Evolutionary conservation across 1,140 invertebrate species (phyloP), one percentile per base, ranked within the genome.

Genomic region (Bombus cullumanus): DNA sequence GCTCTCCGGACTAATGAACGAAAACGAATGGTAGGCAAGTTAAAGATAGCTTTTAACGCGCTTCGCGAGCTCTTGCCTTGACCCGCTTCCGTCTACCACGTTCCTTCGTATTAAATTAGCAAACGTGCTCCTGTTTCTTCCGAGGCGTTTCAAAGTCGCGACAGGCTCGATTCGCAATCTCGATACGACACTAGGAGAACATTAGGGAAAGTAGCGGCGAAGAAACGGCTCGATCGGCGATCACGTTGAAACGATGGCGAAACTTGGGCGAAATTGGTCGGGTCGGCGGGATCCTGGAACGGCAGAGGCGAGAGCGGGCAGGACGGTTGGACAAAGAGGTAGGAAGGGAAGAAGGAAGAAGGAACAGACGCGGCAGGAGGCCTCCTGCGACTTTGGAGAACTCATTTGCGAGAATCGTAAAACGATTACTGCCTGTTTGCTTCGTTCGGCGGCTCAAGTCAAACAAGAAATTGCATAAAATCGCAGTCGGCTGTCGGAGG

Each of bases 381-480:
- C 81, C 80, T 83, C 81, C 86, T 79, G 91, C 89, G 87, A 92
- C 91, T 92, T 92, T 91, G 87, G 80, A 85, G 90, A 92, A 92
- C 86, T 92, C 90, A 92, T 92, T 92, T 91, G 89, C 89, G 88
- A 90, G 92, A 92, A 92, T 92, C 89, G 91, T 92, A 92, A 92
- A 92, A 89, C 91, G 92, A 92, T 92, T 91, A 90, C 91, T 83
- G 86, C 76, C 86, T 87, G 91, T 88, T 89, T 84, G 86, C 86
- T 34, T 74, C 68, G 78, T 68, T 87, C 90, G 81, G 88, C 91
- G 90, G 88, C 91, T 78, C 68, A 22, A 83, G 57, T 89, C 90
- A 91, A 92, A 91, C 89, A 88, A 91, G 90, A 92, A 91, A 89
- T 91, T 88, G 88, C 85, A 85, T 83, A 89, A 89, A 89, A 86